Evolutionary conservation across 2,113 vertebrate genomes (phyloP), one percentile per base, ranked within the genome.

Genomic region (Phylloscopus trochiloides): DNA sequence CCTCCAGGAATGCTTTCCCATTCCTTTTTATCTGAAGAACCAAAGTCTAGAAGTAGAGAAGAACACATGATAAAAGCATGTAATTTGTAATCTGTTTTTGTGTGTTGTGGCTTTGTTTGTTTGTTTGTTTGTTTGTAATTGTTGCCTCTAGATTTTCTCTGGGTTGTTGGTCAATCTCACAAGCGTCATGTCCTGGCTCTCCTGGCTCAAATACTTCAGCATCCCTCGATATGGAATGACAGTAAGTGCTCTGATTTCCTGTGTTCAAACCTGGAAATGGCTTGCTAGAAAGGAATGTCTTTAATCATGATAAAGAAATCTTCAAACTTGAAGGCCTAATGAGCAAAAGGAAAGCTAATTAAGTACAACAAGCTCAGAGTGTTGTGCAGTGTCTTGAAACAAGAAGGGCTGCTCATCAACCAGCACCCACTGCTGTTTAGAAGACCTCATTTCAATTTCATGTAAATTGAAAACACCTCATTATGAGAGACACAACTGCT

Each of bases 171-270:
- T 99, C 57, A 99, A 99, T 70, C 97, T 99, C 61, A 98, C 93
- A 52, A 98, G 98, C 16, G 22, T 99, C 14, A 51, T 50, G 47
- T 7, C 81, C 29, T 99, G 99, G 99, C 96, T 99, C 3, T 94
- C 98, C 1, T 99, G 99, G 99, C 94, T 99, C 26, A 98, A 99
- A 65, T 99, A 99, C 94, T 67, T 99, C 0, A 99, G 99, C 85
- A 99, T 99, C 52, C 98, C 99, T 82, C 97, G 98, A 51, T 99
- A 99, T 0, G 99, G 98, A 52, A 92, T 98, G 47, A 66, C 93
- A 31, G 99, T 99, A 97, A 95, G 99, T 98, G 48, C 25, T 92
- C 31, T 24, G 10, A 50, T 81, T 76, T 67, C 76, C 32, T 22
- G 8, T 9, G 3, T 52, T 61, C 38, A 28, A 32, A 24, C n/a